phyloP scores from a whole-genome alignment of 2,888 invertebrate genomes.

The Xestia ashworthii region DNA sequence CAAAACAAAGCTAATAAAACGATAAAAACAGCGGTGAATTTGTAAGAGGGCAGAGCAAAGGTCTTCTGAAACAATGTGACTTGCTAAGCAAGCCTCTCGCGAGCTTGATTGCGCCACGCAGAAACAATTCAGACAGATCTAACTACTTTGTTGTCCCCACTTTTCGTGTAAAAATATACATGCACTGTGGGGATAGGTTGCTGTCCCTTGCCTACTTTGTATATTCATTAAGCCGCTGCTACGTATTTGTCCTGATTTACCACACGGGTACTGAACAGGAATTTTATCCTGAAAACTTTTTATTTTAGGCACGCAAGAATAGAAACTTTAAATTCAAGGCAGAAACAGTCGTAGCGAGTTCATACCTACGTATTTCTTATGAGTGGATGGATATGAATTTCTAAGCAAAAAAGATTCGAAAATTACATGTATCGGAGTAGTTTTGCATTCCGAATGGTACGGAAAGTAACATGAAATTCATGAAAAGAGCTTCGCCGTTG shows the following conservation, averaged over 20 bases:
- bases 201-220: slow-evolving; percentile 35
- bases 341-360: slow-evolving; percentile 40
- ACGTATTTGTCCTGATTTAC: slow-evolving; percentile 34
- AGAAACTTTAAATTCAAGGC: slow-evolving; percentile 51
- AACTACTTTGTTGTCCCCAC: slow-evolving; percentile 69
- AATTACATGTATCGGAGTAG: slow-evolving; percentile 64
- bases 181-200: slow-evolving; percentile 43
- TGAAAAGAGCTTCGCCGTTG: slow-evolving; percentile 57
- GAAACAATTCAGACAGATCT: slow-evolving; percentile 72
- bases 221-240: slow-evolving; percentile 24
- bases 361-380: slow-evolving; percentile 43
- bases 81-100: slow-evolving; percentile 74
- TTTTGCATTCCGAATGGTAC: slow-evolving; percentile 62
- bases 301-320: slow-evolving; percentile 52
- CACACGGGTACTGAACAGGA: slow-evolving; percentile 18
- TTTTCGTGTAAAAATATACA: slow-evolving; percentile 60
- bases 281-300: slow-evolving; percentile 37
- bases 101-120: slow-evolving; percentile 76
- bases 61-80: slow-evolving; percentile 82
- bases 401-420: slow-evolving; percentile 58
- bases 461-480: slow-evolving; percentile 62
- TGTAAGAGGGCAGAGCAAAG: slow-evolving; percentile 79
- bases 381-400: slow-evolving; percentile 53
- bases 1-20: slow-evolving; percentile 85
- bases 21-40: slow-evolving; percentile 83